Evolutionary conservation across 1,140 invertebrate species (phyloP).

Genomic region (Neodiprion fabricii): DNA sequence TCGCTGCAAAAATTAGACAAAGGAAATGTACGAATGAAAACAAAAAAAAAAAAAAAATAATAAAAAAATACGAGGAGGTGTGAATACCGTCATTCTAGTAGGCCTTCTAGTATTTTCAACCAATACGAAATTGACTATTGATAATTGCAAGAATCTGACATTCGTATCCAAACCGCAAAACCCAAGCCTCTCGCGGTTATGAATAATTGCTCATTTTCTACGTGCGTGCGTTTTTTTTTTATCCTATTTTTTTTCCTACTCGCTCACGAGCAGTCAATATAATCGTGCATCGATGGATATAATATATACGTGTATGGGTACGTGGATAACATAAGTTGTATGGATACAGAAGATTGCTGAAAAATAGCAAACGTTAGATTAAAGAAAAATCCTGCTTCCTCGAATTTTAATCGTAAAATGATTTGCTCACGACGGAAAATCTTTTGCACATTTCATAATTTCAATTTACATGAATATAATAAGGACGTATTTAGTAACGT

Average conservation of each 20-base stretch:
- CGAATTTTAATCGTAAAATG: neutral
- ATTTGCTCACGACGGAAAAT: neutral
- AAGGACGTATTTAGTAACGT: too few relatives aligned
- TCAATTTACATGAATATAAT: too few relatives aligned
- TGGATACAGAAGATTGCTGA: neutral
- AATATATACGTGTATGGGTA: neutral
- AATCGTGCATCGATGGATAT: too few relatives aligned
- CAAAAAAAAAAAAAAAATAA: neutral
- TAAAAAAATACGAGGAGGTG: too few relatives aligned
- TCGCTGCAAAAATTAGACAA: neutral
- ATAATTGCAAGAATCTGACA: too few relatives aligned
- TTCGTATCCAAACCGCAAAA: too few relatives aligned
- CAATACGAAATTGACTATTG: too few relatives aligned
- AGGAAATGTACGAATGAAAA: neutral
- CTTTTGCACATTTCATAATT: neutral
- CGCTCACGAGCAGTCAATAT: too few relatives aligned
- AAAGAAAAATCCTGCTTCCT: neutral
- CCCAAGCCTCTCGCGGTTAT: too few relatives aligned
- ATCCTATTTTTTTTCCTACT: neutral
- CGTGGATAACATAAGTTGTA: neutral
- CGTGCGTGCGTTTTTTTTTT: constrained; percentile 25
- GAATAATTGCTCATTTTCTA: too few relatives aligned
- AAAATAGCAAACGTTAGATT: neutral
- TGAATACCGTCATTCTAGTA: too few relatives aligned
- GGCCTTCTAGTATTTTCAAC: too few relatives aligned